Conservation (phyloP, 2,888 invertebrate genomes). For the Scaeva pyrastri region DNA sequence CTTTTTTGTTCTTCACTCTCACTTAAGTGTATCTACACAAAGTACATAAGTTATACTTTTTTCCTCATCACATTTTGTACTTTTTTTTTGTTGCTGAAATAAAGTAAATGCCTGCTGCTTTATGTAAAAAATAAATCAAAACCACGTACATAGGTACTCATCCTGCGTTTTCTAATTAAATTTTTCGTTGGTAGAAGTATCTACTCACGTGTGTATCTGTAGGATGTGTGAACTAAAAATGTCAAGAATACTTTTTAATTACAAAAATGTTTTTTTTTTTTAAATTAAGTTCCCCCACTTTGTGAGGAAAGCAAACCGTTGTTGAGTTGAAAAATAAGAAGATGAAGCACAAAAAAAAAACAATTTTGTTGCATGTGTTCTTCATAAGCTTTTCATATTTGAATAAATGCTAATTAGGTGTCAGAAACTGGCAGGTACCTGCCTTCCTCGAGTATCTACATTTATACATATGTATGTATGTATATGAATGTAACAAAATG, state of each 20-base stretch:
- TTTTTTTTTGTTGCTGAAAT: conserved; percentile 20
- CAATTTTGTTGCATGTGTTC: not conserved
- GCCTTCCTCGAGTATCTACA: not conserved
- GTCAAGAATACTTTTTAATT: conserved; percentile 7
- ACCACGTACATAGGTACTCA: not conserved
- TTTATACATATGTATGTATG: too few relatives aligned
- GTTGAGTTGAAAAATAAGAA: not conserved
- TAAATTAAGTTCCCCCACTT: conserved; percentile 9
- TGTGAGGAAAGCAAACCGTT: not conserved
- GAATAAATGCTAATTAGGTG: conserved; percentile 21
- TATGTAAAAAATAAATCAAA: not conserved
- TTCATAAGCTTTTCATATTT: conserved; percentile 9
- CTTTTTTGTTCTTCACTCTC: not conserved
- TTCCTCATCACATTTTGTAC: not conserved
- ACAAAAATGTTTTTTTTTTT: conserved; percentile 20
- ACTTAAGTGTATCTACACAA: too few relatives aligned
- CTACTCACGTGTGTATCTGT: not conserved
- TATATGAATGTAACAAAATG: too few relatives aligned
- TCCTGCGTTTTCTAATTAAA: conserved; percentile 47
- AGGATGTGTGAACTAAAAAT: not conserved
- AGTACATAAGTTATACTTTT: not conserved
- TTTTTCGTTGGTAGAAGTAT: not conserved
- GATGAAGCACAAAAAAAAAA: not conserved
- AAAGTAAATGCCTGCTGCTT: conserved; percentile 53
- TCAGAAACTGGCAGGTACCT: not conserved